Conservation (phyloP, 2,113 vertebrate species). For the Psilopsiagon aymara region DNA sequence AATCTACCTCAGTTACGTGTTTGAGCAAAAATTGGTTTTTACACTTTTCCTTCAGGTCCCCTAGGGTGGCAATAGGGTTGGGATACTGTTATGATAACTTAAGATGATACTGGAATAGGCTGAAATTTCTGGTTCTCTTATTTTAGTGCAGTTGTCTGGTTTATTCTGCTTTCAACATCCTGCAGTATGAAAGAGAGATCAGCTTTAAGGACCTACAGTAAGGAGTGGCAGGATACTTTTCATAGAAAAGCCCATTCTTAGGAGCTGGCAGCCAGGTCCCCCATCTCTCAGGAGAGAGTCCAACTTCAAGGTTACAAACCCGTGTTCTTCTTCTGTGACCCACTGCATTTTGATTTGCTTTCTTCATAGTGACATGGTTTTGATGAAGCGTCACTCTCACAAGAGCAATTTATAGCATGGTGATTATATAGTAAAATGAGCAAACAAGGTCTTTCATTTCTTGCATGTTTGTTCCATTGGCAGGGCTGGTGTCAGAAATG, state of each 20-base stretch:
- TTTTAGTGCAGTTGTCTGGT: not conserved
- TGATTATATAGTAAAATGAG: not conserved
- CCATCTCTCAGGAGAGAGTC: not conserved
- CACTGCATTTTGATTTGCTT: not conserved
- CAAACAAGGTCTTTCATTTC: not conserved
- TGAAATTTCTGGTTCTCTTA: not conserved
- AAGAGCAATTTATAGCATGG: not conserved
- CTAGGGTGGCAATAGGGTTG: not conserved
- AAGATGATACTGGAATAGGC: not conserved
- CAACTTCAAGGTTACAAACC: not conserved
- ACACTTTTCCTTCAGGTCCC: not conserved
- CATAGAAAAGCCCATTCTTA: not conserved
- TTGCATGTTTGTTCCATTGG: not conserved
- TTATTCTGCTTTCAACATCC: not conserved
- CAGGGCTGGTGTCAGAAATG: not conserved
- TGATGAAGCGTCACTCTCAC: not conserved
- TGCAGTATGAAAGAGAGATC: not conserved
- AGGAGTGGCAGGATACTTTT: not conserved
- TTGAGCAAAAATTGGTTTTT: not conserved
- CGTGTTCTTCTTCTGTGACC: not conserved
- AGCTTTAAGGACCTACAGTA: not conserved
- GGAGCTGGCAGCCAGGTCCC: not conserved
- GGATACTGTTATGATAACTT: not conserved
- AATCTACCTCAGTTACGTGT: not conserved
- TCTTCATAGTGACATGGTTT: not conserved